These are phyloP conservation scores for Cheilosia variabilis DNA, from an alignment of 2,888 invertebrate species.

Conservation along the genomic window DNA sequence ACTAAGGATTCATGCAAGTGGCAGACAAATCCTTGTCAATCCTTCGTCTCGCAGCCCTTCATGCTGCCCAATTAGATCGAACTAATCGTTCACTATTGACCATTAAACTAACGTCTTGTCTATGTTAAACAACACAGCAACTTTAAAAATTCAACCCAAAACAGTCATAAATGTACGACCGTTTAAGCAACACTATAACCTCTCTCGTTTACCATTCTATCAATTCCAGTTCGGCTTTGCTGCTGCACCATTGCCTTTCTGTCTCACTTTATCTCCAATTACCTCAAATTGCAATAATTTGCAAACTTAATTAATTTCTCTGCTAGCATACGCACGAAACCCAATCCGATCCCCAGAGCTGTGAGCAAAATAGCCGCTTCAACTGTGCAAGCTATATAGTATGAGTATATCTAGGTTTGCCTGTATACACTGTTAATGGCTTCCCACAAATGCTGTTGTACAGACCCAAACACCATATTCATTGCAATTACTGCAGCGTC, in stretches of 20 bases:
- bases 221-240: slow-evolving; percentile 37
- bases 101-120: too few species aligned
- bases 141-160: slow-evolving; percentile 8
- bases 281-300: slow-evolving; percentile 71
- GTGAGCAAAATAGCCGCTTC: slow-evolving; percentile 37
- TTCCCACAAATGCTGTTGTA: slow-evolving; percentile 27
- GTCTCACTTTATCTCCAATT: slow-evolving; percentile 67
- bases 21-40: too few species aligned
- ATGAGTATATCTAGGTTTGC: background rate
- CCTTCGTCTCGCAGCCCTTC: too few species aligned
- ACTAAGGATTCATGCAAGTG: too few species aligned
- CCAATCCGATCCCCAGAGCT: slow-evolving; percentile 8
- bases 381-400: slow-evolving; percentile 2
- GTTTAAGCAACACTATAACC: slow-evolving; percentile 35
- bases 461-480: slow-evolving; percentile 20
- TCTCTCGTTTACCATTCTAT: slow-evolving; percentile 57
- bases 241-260: slow-evolving; percentile 28
- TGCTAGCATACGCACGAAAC: slow-evolving; percentile 44
- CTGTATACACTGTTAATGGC: slow-evolving; percentile 7
- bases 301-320: slow-evolving; percentile 73
- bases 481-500: slow-evolving; percentile 52
- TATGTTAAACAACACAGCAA: too few species aligned
- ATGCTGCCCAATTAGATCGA: too few species aligned
- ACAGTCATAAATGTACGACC: slow-evolving; percentile 3
- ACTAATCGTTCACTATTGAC: too few species aligned